A percentile compares a stretch with the other conserved stretches of the same genome.
Evolutionary conservation across 2,888 invertebrate genomes (phyloP).

Genomic region (Bombylius discolor): DNA sequence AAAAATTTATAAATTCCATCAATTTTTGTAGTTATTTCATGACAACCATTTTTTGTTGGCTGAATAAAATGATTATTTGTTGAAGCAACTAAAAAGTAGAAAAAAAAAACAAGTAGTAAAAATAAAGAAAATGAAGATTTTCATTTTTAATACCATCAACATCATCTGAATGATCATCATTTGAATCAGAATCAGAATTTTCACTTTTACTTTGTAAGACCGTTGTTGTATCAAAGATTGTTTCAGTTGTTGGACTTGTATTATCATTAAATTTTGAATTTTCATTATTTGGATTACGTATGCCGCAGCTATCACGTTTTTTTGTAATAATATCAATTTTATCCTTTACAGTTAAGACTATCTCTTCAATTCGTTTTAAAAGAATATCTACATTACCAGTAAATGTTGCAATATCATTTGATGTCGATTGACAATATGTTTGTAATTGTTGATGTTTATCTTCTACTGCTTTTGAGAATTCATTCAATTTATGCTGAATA

Average conservation of each 20-base stretch:
- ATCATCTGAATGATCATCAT: not conserved
- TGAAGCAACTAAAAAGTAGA: no score
- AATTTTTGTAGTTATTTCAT: conserved; percentile 28
- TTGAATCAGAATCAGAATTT: not conserved
- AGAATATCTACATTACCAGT: conserved; percentile 28
- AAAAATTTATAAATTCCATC: conserved; percentile 37
- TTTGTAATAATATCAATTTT: conserved; percentile 14
- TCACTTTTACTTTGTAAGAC: not conserved
- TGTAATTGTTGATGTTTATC: conserved; percentile 19
- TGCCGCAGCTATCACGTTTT: no score
- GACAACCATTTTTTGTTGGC: conserved; percentile 31
- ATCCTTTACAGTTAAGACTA: conserved; percentile 21
- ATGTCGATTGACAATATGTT: conserved; percentile 23
- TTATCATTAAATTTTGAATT: no score
- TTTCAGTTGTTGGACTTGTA: not conserved
- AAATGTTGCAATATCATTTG: conserved; percentile 26
- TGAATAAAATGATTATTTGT: conserved; percentile 18
- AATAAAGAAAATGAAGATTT: no score
- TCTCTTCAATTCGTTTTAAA: conserved; percentile 26
- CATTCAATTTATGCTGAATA: conserved; percentile 26
- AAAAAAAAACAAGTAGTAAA: no score
- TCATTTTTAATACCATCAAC: no score
- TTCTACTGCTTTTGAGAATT: conserved; percentile 19
- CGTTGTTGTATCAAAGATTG: not conserved
- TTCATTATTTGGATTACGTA: not conserved